Base-by-base conservation (phyloP, 2,888 invertebrate species). In the Rhagophthalmus giganteus region DNA sequence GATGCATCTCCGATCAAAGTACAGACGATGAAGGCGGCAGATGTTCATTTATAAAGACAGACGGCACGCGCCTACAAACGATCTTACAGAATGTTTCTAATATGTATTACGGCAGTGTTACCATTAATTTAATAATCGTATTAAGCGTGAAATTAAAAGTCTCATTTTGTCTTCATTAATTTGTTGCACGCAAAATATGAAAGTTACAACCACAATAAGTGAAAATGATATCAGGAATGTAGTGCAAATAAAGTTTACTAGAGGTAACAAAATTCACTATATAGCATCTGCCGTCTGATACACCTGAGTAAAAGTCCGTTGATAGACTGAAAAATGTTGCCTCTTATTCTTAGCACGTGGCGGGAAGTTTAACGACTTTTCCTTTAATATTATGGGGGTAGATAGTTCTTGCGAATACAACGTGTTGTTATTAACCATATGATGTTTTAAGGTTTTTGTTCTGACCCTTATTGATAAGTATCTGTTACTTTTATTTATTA, bases 1-100 rank as follows among this genome's bases (percentile, higher is more conserved):
- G 69, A 69, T 70, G 67, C 69, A 67, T 69, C 68, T 67, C 66
- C 65, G 50, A 56, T 60, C 66, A 67, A 64, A 63, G 57, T 59
- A 60, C 60, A 57, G 57, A 62, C 58, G 61, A 60, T 54, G 57
- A 57, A 64, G 66, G 66, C 55, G 62, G 64, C 69, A 72, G 72
- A 72, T 72, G 72, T 72, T 70, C 70, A n/a, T n/a, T 60, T 54
- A 61, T 63, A 59, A 65, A 66, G 67, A 69, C 72, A 72, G 73
- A 73, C 71, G 73, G 73, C 72, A 73, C 73, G 72, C 73, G 73
- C 67, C 68, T 59, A 57, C 46, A 41, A 47, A 41, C 34, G 31
- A 15, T 16, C 12, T 40, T 35, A 35, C 37, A 41, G 41, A 16
- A 10, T 20, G 39, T 45, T 28, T 35, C 28, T 16, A 15, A 40